A percentile compares a stretch with the other conserved stretches of the same genome.
Evolutionary conservation across 2,888 invertebrate species (phyloP).

Genomic region (Ornithoptera alexandrae): DNA sequence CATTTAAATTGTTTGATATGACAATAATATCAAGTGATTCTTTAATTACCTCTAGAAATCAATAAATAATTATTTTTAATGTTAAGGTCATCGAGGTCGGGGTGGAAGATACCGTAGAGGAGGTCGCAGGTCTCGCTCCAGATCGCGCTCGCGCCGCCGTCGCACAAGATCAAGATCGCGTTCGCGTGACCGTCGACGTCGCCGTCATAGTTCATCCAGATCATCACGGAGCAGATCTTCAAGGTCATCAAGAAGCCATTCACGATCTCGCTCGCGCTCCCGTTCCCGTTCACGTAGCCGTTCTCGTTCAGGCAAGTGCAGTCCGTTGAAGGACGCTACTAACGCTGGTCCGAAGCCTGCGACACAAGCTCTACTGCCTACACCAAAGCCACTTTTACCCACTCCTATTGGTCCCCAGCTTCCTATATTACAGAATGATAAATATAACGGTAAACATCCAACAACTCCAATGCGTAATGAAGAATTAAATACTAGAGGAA

Average conservation of each 20-base stretch:
- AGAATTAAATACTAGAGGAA: slow-evolving; percentile 33
- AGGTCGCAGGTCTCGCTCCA: slow-evolving; percentile 47
- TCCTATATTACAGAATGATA: slow-evolving; percentile 43
- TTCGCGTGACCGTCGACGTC: slow-evolving; percentile 67
- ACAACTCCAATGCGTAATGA: slow-evolving; percentile 41
- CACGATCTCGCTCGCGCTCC: slow-evolving; percentile 50
- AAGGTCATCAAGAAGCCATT: slow-evolving; percentile 56
- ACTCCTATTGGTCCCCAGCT: slow-evolving; percentile 63
- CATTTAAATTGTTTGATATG: no score
- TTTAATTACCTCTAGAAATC: background rate
- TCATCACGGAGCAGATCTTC: slow-evolving; percentile 72
- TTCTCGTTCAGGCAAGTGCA: slow-evolving; percentile 79
- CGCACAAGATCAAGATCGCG: slow-evolving; percentile 61
- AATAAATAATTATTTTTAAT: background rate
- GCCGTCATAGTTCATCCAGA: slow-evolving; percentile 68
- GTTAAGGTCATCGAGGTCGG: slow-evolving; percentile 62
- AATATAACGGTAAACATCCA: slow-evolving; percentile 46
- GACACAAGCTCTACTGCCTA: slow-evolving; percentile 49
- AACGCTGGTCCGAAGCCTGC: slow-evolving; percentile 54
- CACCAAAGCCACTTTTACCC: slow-evolving; percentile 50
- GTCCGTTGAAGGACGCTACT: slow-evolving; percentile 61
- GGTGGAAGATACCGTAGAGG: slow-evolving; percentile 65
- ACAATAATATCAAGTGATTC: no score
- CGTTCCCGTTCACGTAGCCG: slow-evolving; percentile 71
- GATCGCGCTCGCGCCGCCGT: slow-evolving; percentile 51